Evolutionary conservation across 2,113 vertebrate genomes (phyloP).

Genomic region (Meles meles): DNA sequence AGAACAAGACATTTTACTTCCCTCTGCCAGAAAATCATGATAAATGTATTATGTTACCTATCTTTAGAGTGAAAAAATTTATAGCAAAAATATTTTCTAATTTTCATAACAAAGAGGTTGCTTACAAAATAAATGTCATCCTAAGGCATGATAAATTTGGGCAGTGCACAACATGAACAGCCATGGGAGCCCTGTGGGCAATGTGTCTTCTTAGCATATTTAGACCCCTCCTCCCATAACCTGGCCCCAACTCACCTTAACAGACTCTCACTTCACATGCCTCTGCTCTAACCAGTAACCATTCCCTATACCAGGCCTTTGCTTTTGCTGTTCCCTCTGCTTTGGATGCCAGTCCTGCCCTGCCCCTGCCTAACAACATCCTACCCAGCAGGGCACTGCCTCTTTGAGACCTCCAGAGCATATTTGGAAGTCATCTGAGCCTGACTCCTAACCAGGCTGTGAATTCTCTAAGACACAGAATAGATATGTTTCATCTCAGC

Average conservation of each 20-base stretch:
- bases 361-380: neutral
- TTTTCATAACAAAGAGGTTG: slow-evolving; percentile 17
- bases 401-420: neutral
- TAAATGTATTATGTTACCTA: neutral
- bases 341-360: neutral
- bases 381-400: neutral
- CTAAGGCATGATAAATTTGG: neutral
- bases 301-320: neutral
- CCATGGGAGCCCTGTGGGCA: neutral
- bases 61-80: slow-evolving; percentile 1
- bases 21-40: neutral
- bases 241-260: neutral
- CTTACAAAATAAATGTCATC: neutral
- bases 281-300: neutral
- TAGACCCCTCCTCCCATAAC: neutral
- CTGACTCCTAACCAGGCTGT: neutral
- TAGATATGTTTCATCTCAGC: neutral
- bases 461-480: neutral
- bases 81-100: neutral
- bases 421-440: neutral
- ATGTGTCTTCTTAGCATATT: neutral
- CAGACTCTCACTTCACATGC: neutral
- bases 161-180: neutral
- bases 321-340: neutral
- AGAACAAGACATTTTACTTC: slow-evolving; percentile 7